Evolutionary conservation across 2,113 vertebrate species (phyloP), one percentile per base, ranked within the genome.

Genomic region (Silurus asotus): DNA sequence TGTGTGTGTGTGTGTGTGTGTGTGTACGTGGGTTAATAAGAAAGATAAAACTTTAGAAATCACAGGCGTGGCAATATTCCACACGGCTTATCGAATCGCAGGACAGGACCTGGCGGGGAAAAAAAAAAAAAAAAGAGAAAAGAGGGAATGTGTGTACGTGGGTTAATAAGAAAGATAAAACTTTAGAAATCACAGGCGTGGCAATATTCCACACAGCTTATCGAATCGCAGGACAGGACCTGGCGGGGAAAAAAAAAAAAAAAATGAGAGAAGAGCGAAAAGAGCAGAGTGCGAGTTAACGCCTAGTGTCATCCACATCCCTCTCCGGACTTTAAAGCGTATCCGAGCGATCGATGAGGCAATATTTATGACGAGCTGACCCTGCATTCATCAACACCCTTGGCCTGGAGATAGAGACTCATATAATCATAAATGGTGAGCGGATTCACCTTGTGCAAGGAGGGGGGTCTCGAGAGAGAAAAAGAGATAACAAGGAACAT

Each of bases 341-440:
- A 72, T 79, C 45, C 15, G 49, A 55, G 84, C 62, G 80, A 89
- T 84, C 76, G 75, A 56, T 89, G 83, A 75, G 65, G 87, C 58
- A 84, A 91, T 49, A 56, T 81, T 85, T 87, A 62, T 81, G 74
- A 28, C 7, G 80, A 87, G 58, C 80, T 83, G 69, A 88, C 45
- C 74, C 28, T 86, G 85, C 70, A 76, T 19, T 53, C 13, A 74
- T 61, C 56, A 75, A 80, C 88, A 85, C 88, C 85, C 78, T 76
- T 79, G 78, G 37, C 79, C 88, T 82, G 67, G 23, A 65, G 81
- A 87, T 86, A 87, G 61, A 80, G 86, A 56, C 88, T 85, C 84
- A 83, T 89, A 89, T 89, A 86, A 78, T 79, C 88, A 86, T 89
- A 86, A 89, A 89, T n/a, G 67, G 84, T 45, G 64, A 81, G 78